Percentiles rank a stretch among this genome's conserved stretches.
Evolutionary conservation across 2,797 vertebrate genomes (phyloP).

Genomic region (Danio choprae): DNA sequence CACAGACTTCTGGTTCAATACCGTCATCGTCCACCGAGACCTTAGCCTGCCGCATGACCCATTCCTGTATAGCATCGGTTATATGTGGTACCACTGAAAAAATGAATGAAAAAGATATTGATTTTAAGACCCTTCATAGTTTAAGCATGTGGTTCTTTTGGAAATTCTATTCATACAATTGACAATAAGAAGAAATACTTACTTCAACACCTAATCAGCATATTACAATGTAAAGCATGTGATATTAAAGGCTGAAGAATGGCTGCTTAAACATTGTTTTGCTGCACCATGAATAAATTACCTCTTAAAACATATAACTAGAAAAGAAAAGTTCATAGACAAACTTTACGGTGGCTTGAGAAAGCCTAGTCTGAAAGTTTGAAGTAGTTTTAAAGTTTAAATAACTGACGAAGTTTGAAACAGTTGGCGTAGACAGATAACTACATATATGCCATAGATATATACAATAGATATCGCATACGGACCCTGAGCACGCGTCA

Average conservation of each 20-base stretch:
- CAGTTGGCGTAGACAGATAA: too few relatives aligned
- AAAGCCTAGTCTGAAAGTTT: too few relatives aligned
- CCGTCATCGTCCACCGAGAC: constrained; percentile 91
- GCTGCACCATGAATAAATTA: too few relatives aligned
- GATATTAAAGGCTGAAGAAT: neutral
- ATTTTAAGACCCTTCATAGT: too few relatives aligned
- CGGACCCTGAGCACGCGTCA: too few relatives aligned
- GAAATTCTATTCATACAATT: neutral
- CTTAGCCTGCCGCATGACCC: constrained; percentile 92
- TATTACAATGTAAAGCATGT: neutral
- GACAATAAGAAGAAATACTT: neutral
- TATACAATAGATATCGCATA: too few relatives aligned
- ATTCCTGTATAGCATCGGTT: constrained; percentile 97
- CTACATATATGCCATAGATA: too few relatives aligned
- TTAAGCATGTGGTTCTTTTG: neutral
- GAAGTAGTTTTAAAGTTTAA: too few relatives aligned
- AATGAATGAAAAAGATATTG: neutral
- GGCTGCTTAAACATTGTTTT: neutral
- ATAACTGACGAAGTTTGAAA: too few relatives aligned
- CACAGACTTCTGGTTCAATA: constrained; percentile 92
- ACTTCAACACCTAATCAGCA: neutral
- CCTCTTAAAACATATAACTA: too few relatives aligned
- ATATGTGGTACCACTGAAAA: constrained; percentile 93
- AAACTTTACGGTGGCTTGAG: too few relatives aligned
- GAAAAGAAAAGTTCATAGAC: too few relatives aligned